Evolutionary conservation across 2,113 vertebrate genomes (phyloP), one percentile per base, ranked within the genome.

Genomic region (Campylorhamphus procurvoides): DNA sequence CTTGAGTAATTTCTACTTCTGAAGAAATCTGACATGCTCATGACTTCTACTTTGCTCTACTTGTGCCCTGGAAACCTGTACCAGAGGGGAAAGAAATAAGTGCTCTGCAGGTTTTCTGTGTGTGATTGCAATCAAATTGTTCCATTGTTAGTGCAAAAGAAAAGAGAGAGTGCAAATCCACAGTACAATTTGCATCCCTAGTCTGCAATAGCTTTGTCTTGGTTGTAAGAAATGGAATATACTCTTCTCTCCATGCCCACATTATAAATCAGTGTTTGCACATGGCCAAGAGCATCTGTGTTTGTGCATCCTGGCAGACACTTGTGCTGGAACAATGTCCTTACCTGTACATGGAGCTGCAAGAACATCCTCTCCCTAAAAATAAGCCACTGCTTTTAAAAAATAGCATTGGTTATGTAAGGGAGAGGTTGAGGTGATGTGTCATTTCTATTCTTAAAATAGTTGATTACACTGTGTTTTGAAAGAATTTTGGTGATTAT

Each of bases 401-500:
- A 68, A 64, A 59, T 4, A 44, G 9, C 22, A 16, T 69, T 49
- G 42, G 17, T 83, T 73, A 42, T 18, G 18, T 49, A 74, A 91
- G 81, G 19, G 33, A 50, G 52, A 29, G 25, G 76, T 77, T 64
- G 40, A 77, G 59, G 42, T 59, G 18, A 33, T 50, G 15, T 73
- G 10, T 66, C 4, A 14, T 60, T 86, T 56, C 66, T 42, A 12
- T n/a, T 74, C 42, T 68, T 87, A 84, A 79, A 83, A 35, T 67
- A 68, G 40, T 50, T 40, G 25, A 44, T 53, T 47, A 60, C 4
- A 1, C 27, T 49, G 59, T 93, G 47, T 84, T 91, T 81, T 77
- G 69, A 92, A 94, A 90, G 53, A 58, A 35, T 69, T 72, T 42
- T 50, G 29, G 42, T 85, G 81, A 79, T 97, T 97, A 90, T 96